A percentile compares a stretch with the other conserved stretches of the same genome.
phyloP scores from a whole-genome alignment of 2,888 invertebrate species.

The Eutolmus rufibarbis region DNA sequence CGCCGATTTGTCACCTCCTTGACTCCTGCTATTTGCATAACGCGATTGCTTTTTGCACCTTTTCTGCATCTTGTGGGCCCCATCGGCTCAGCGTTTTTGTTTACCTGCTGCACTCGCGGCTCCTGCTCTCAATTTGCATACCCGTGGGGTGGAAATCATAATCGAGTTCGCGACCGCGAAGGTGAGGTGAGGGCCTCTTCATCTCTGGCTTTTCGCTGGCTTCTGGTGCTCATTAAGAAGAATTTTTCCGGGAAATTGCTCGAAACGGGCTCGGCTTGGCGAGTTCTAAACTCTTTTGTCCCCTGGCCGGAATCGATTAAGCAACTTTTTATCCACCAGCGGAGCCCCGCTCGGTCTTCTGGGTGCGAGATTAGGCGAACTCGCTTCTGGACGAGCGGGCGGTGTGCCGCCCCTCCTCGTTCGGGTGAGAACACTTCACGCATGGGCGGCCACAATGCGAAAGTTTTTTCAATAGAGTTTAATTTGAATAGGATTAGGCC shows the following conservation, averaged over 20 bases:
- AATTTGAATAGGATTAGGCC: neutral
- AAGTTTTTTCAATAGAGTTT: neutral
- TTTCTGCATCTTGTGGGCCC: slow-evolving; percentile 9
- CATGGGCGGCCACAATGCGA: neutral
- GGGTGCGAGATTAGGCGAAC: neutral
- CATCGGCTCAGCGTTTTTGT: neutral
- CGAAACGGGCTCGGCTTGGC: neutral
- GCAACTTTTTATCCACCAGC: neutral
- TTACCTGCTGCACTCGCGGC: slow-evolving; percentile 21
- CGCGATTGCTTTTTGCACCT: slow-evolving; percentile 3
- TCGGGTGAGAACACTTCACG: neutral
- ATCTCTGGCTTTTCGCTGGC: neutral
- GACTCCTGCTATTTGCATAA: slow-evolving; percentile 19
- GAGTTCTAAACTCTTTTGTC: neutral
- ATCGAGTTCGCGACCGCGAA: neutral
- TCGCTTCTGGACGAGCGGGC: neutral
- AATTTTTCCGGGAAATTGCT: slow-evolving; percentile 2
- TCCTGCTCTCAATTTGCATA: slow-evolving; percentile 28
- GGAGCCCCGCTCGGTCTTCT: neutral
- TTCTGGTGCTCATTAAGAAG: neutral
- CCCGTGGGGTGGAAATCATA: slow-evolving; percentile 25
- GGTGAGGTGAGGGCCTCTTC: neutral
- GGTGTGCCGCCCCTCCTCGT: neutral
- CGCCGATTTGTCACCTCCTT: slow-evolving; percentile 31
- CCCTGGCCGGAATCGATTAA: slow-evolving; percentile 11